phyloP scores from a whole-genome alignment of 2,113 vertebrate genomes.

The Phrynosoma platyrhinos region DNA sequence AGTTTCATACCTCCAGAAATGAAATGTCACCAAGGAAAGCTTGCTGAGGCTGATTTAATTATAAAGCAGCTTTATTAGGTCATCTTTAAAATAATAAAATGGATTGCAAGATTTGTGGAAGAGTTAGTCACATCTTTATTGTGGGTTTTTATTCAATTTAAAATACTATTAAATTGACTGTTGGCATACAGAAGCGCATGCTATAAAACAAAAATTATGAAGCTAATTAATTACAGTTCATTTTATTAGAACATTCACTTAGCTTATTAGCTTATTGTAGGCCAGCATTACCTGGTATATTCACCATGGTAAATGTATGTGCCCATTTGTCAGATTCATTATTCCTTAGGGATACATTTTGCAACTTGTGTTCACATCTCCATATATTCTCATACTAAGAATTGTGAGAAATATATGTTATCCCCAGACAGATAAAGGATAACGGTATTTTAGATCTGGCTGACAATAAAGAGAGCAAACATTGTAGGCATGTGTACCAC shows the following conservation, averaged over 20 bases:
- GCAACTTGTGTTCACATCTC: conserved; percentile 31
- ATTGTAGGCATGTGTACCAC: conserved; percentile 37
- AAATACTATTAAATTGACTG: conserved; percentile 68
- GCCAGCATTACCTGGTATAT: conserved; percentile 50
- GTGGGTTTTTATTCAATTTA: conserved; percentile 64
- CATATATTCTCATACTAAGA: conserved; percentile 53
- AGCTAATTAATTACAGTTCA: conserved; percentile 67
- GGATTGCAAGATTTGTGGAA: conserved; percentile 61
- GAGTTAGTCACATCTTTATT: conserved; percentile 59
- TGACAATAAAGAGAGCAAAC: conserved; percentile 54
- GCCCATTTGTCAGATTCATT: conserved; percentile 51
- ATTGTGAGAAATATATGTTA: conserved; percentile 38
- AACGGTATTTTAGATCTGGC: conserved; percentile 49
- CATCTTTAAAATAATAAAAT: conserved; percentile 69
- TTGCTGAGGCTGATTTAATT: conserved; percentile 63
- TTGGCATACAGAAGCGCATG: conserved; percentile 63
- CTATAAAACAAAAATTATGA: conserved; percentile 70
- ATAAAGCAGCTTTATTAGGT: conserved; percentile 70
- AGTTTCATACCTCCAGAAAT: conserved; percentile 52
- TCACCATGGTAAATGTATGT: conserved; percentile 24
- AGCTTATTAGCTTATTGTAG: conserved; percentile 42
- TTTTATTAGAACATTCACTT: conserved; percentile 52
- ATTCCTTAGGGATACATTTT: conserved; percentile 49
- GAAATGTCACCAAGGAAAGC: conserved; percentile 43
- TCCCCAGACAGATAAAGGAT: conserved; percentile 26